Percentiles rank a stretch among this genome's conserved stretches.
These are phyloP conservation scores for Epinotia ramella DNA, from an alignment of 2,888 invertebrate species.

Conservation along the genomic window DNA sequence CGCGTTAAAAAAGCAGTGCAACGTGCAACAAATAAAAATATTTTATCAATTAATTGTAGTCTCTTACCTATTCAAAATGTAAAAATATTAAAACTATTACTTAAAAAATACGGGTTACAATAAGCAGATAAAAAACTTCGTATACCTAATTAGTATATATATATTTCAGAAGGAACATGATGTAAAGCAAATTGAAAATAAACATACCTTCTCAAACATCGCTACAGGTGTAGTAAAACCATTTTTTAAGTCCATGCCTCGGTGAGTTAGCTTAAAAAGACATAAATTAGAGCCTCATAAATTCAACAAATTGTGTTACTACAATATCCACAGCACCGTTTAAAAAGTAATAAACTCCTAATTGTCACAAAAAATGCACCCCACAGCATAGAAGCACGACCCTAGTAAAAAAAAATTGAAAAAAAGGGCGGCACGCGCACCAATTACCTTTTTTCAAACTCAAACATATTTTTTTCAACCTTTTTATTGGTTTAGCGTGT, in stretches of 20 bases:
- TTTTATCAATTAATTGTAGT: no score
- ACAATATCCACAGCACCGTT: constrained; percentile 57
- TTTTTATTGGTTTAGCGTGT: constrained; percentile 74
- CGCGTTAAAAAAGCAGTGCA: no score
- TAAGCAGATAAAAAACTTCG: no score
- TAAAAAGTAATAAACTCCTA: constrained; percentile 72
- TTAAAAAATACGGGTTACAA: no score
- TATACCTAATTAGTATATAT: no score
- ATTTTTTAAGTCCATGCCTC: not conserved
- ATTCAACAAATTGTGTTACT: constrained; percentile 60
- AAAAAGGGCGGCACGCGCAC: constrained; percentile 77
- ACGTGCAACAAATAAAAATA: no score
- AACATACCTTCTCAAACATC: not conserved
- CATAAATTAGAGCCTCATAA: constrained; percentile 50
- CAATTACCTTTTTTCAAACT: constrained; percentile 79
- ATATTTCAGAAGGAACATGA: no score
- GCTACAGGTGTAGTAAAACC: not conserved
- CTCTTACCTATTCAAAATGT: no score
- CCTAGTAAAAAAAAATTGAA: constrained; percentile 60
- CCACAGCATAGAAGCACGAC: constrained; percentile 62
- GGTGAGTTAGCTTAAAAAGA: constrained; percentile 44
- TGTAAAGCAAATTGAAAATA: not conserved
- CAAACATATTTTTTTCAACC: constrained; percentile 67
- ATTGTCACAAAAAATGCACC: constrained; percentile 80
- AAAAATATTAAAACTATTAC: no score